A percentile compares a stretch with the other conserved stretches of the same genome.
Conservation (phyloP, 2,113 vertebrate species). For the Eretmochelys imbricata region DNA sequence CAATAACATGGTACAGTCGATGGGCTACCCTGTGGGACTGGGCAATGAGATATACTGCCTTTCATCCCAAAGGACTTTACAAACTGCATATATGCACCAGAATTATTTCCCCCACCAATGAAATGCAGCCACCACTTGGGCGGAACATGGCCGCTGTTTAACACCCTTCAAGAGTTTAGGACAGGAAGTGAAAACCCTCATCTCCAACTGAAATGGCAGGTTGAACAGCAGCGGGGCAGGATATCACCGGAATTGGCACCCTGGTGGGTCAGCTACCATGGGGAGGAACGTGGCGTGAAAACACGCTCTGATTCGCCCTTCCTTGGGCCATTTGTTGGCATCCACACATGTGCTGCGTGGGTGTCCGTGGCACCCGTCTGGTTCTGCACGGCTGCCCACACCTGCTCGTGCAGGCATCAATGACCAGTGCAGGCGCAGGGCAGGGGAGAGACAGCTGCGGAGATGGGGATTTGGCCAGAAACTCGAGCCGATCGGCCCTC, state of each 20-base stretch:
- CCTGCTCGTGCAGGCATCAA: background rate
- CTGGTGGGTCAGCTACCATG: background rate
- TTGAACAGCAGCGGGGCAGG: background rate
- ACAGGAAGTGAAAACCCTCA: background rate
- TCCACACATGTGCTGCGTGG: background rate
- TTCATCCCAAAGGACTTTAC: background rate
- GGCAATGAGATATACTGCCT: background rate
- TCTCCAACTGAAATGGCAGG: background rate
- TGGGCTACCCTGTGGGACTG: background rate
- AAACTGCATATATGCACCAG: background rate
- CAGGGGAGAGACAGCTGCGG: background rate
- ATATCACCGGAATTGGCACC: background rate
- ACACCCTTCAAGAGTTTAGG: background rate
- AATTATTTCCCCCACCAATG: background rate
- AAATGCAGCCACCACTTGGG: background rate
- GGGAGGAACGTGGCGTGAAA: background rate
- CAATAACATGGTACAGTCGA: background rate
- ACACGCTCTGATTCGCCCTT: background rate
- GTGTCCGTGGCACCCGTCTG: background rate
- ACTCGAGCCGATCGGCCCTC: background rate
- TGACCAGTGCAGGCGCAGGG: background rate
- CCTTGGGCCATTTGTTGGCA: background rate
- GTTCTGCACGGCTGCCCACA: background rate
- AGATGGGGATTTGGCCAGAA: background rate
- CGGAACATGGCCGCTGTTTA: background rate